Base-by-base conservation (phyloP, 1,140 invertebrate species). In the Drosophila pachea region DNA sequence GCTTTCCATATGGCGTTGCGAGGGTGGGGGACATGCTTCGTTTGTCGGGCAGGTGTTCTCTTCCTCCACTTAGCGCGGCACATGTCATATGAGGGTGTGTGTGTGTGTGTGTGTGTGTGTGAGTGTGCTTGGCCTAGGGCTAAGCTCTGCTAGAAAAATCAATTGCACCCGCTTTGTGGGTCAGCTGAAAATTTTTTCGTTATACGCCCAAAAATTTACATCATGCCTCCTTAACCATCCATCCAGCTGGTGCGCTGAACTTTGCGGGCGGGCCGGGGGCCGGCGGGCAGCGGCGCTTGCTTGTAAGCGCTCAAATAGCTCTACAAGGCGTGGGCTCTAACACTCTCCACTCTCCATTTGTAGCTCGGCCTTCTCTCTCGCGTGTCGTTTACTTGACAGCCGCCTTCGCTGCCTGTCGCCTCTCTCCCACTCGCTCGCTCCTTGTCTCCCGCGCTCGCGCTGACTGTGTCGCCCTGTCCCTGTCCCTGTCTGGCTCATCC, bases 121-220 rank as follows among this genome's bases (percentile, higher is more conserved):
- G 22, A 22, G 22, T 22, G 22, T 22, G 22, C 22, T 22, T 22
- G 45, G 36, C n/a, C 7, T 29, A 7, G 31, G 40, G 36, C 62
- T 58, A 65, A 33, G 55, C 29, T 22, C 22, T 22, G 12, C 16
- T 54, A 9, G 42, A 74, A 78, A 78, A 78, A 78, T 78, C 76
- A 78, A 78, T 78, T 78, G 45, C 65, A 49, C 58, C 35, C 9
- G 49, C 52, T 75, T 78, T 79, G 60, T 79, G 73, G 76, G 76
- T 79, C 73, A 79, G 68, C 54, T 52, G 11, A 9, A 43, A 43
- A 42, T 58, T 77, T 64, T 56, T 33, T 32, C 42, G 54, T 68
- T 68, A 79, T 59, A 31, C 36, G 16, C 9, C 40, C 35, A 8
- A 54, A 78, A 74, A 38, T 70, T 66, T 77, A 64, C 70, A 60